phyloP scores from a whole-genome alignment of 2,888 invertebrate genomes.

The Phasia obesa region DNA sequence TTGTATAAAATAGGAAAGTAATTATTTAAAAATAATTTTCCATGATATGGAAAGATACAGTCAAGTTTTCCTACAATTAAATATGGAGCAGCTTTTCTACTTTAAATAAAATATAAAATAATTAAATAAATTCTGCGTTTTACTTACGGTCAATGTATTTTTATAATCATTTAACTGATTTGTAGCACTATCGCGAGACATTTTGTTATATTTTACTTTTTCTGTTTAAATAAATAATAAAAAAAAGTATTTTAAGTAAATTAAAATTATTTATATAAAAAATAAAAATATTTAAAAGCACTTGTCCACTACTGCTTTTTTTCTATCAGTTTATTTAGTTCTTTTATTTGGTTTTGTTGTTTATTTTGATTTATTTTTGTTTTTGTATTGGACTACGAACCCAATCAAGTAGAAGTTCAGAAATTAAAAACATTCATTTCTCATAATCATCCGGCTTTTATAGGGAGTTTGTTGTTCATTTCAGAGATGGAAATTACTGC shows the following conservation, averaged over 20 bases:
- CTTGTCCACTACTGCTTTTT: constrained; percentile 15
- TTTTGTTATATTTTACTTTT: constrained; percentile 62
- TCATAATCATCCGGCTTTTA: constrained; percentile 46
- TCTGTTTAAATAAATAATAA: constrained; percentile 20
- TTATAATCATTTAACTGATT: constrained; percentile 86
- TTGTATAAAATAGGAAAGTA: no score
- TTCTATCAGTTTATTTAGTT: constrained; percentile 16
- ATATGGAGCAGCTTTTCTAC: background rate
- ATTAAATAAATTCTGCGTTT: background rate
- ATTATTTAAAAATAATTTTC: no score
- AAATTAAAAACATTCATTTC: constrained; percentile 56
- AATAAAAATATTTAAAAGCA: constrained; percentile 6
- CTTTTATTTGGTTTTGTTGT: constrained; percentile 7
- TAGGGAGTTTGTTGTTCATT: constrained; percentile 37
- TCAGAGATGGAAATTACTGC: constrained; percentile 28
- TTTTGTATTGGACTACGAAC: constrained; percentile 61
- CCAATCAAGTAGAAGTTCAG: constrained; percentile 50
- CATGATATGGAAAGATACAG: no score
- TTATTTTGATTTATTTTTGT: no score
- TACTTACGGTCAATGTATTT: constrained; percentile 85
- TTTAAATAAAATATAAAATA: constrained; percentile 5
- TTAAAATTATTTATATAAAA: background rate
- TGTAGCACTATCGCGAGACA: constrained; percentile 85
- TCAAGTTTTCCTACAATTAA: background rate
- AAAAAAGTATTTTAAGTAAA: constrained; percentile 10